Evolutionary conservation across 2,113 vertebrate species (phyloP), one percentile per base, ranked within the genome.

Genomic region (Myocastor coypus): DNA sequence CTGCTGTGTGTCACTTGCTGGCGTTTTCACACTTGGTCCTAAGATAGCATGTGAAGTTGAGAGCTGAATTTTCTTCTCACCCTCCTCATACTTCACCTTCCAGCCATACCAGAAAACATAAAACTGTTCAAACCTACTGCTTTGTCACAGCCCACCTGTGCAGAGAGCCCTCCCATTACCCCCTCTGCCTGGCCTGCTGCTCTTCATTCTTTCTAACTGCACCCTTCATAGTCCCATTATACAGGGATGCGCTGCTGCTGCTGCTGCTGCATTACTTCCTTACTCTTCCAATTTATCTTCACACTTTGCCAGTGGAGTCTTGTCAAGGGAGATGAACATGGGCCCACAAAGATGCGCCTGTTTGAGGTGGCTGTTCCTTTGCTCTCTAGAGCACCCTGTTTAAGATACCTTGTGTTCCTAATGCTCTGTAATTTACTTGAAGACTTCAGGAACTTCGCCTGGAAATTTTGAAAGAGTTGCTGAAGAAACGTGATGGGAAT

Each of bases 381-480:
- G 86, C 37, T 91, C 26, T 96, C 30, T 32, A 75, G 64, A 93
- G 59, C 3, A 22, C 24, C 24, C 30, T 61, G 2, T 86, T 40
- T 83, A 77, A 85, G 61, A 92, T 37, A 12, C 42, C 55, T 4
- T 12, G 24, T n/a, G 2, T 78, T 86, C 32, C 55, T 89, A 95
- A 71, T 77, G 91, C 86, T 92, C 88, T 75, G 50, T 90, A 4
- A 90, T 96, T 87, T 97, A 71, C 42, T 96, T 97, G 83, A 97
- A 99, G 99, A 96, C 94, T 99, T 93, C 99, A 99, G 97, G 99
- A 99, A 46, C 88, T 98, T 59, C 99, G 98, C 13, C 97, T 99
- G 52, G 97, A 98, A 92, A 97, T 99, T 93, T 98, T 99, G 68
- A 98, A 96, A 95, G 97, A 98, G 63, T 96, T 99, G 68, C 95